Percentiles rank a stretch among this genome's conserved stretches.
Conservation (phyloP, 2,888 invertebrate genomes). For the Sipha maydis region DNA sequence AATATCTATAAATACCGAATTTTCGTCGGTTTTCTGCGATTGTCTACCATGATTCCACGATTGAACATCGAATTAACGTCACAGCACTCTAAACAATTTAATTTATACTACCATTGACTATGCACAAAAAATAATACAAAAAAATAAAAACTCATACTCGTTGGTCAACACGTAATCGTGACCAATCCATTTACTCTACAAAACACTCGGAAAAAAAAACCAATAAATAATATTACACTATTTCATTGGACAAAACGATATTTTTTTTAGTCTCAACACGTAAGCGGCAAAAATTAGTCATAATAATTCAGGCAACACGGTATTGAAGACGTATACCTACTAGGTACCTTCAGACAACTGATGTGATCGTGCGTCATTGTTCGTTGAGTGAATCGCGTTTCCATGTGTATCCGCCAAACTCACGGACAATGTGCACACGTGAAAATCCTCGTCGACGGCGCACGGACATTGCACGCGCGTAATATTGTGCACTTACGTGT, state of each 20-base stretch:
- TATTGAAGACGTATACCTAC: neutral
- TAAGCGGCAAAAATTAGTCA: neutral
- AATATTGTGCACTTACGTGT: too few species aligned
- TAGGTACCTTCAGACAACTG: neutral
- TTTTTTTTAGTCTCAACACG: neutral
- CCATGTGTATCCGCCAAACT: neutral
- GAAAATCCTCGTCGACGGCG: neutral
- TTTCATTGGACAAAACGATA: neutral
- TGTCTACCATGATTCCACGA: too few species aligned
- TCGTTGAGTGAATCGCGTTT: neutral
- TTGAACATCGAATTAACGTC: too few species aligned
- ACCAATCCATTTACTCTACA: neutral
- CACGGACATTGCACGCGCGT: too few species aligned
- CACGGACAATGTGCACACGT: neutral
- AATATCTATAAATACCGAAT: too few species aligned
- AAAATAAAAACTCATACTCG: neutral
- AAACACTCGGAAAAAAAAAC: neutral
- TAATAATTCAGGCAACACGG: neutral
- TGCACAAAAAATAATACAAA: neutral
- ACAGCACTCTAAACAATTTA: too few species aligned
- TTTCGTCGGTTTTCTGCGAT: too few species aligned
- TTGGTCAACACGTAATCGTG: neutral
- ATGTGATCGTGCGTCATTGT: neutral
- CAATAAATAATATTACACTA: neutral
- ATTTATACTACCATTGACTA: too few species aligned